Percentiles rank a stretch among this genome's conserved stretches.
Conservation (phyloP, 2,888 invertebrate genomes). For the Drosophila percnosoma region DNA sequence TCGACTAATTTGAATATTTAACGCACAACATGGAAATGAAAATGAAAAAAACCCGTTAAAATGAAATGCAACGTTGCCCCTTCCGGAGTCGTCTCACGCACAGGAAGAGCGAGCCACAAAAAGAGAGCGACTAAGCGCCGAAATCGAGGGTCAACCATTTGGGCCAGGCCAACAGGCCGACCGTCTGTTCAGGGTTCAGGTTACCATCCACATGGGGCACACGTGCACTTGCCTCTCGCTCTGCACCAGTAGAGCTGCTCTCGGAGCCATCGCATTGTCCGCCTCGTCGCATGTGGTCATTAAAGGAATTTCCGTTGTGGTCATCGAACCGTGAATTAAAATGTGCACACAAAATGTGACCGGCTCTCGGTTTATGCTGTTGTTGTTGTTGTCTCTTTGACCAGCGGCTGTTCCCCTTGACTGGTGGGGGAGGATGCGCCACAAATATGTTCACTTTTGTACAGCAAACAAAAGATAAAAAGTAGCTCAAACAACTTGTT, state of each 20-base stretch:
- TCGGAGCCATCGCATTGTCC: slow-evolving; percentile 44
- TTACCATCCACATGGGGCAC: slow-evolving; percentile 42
- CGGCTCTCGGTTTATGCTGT: slow-evolving; percentile 14
- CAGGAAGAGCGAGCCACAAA: slow-evolving; percentile 11
- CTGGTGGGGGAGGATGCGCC: slow-evolving; percentile 18
- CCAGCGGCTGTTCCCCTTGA: background rate
- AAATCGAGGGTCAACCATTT: slow-evolving; percentile 51
- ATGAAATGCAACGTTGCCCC: slow-evolving; percentile 60
- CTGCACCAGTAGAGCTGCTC: slow-evolving; percentile 46
- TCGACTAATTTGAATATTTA: slow-evolving; percentile 45
- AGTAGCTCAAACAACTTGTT: slow-evolving; percentile 25
- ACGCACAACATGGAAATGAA: slow-evolving; percentile 16
- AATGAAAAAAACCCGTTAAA: slow-evolving; percentile 41
- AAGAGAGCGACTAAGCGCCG: slow-evolving; percentile 3
- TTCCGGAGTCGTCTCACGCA: slow-evolving; percentile 44
- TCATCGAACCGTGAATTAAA: slow-evolving; percentile 77
- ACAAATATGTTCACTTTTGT: slow-evolving; percentile 26
- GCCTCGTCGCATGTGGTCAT: slow-evolving; percentile 70
- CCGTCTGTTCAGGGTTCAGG: slow-evolving; percentile 36
- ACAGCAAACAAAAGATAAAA: slow-evolving; percentile 17
- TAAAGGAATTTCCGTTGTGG: slow-evolving; percentile 80
- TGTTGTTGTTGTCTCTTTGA: slow-evolving; percentile 7
- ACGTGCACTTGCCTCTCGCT: slow-evolving; percentile 53
- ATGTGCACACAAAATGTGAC: slow-evolving; percentile 63
- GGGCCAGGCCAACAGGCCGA: slow-evolving; percentile 30